phyloP scores from a whole-genome alignment of 2,797 vertebrate genomes.

The Zonotrichia albicollis region DNA sequence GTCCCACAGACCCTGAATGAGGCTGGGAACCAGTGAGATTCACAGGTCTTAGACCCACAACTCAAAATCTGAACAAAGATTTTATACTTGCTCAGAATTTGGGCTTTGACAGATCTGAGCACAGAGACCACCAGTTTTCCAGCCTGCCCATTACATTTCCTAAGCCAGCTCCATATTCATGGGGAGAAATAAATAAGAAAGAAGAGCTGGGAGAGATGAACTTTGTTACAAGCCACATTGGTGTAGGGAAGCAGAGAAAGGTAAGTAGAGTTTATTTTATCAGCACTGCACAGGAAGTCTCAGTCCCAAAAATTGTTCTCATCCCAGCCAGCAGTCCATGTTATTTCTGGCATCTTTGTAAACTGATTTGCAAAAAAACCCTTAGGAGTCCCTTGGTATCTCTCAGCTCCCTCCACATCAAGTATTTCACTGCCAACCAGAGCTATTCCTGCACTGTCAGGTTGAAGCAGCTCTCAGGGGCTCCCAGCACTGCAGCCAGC shows the following conservation, averaged over 20 bases:
- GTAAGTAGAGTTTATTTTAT: constrained; percentile 61
- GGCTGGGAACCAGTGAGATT: background rate
- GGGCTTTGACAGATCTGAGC: background rate
- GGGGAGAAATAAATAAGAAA: constrained; percentile 11
- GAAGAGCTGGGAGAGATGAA: background rate
- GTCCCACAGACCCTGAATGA: background rate
- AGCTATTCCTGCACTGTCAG: background rate
- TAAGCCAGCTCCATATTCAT: background rate
- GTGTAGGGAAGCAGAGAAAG: background rate
- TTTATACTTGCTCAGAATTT: background rate
- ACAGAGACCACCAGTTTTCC: background rate
- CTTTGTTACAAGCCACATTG: background rate
- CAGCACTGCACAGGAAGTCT: constrained; percentile 42
- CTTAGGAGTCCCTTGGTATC: background rate
- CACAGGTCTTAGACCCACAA: background rate
- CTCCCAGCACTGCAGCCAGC: background rate
- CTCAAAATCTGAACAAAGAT: background rate
- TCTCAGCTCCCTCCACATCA: background rate
- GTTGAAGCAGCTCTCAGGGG: background rate
- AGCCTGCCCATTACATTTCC: background rate
- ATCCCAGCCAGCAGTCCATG: background rate
- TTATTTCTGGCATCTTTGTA: constrained; percentile 49
- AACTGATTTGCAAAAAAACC: background rate
- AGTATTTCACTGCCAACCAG: background rate
- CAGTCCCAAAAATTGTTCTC: constrained; percentile 20